Conservation (phyloP, 2,797 vertebrate genomes). For the Cyclura pinguis region DNA sequence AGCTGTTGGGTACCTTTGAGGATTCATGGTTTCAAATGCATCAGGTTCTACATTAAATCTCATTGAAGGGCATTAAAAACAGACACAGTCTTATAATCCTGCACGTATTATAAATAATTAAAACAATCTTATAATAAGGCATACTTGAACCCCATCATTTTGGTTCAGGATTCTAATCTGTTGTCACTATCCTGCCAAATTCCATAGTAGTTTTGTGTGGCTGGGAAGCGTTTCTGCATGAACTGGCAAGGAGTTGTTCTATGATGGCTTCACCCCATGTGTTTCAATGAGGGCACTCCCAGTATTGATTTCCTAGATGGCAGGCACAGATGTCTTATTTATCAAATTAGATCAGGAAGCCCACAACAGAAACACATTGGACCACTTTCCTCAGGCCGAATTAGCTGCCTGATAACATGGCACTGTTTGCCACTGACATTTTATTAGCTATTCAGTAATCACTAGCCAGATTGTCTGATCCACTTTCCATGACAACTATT, state of each 20-base stretch:
- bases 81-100: no score
- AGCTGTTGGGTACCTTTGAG: no score
- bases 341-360: background rate
- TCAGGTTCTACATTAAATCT: no score
- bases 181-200: background rate
- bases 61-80: no score
- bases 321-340: no score
- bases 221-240: background rate
- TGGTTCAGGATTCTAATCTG: no score
- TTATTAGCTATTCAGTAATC: background rate
- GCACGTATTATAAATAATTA: no score
- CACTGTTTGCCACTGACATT: background rate
- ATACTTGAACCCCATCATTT: no score
- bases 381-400: background rate
- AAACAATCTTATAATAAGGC: no score
- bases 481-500: background rate
- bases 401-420: background rate
- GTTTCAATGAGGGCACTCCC: background rate
- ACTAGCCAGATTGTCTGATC: background rate
- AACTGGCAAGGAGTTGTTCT: background rate
- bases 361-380: background rate
- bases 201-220: background rate
- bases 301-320: background rate
- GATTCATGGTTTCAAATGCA: no score
- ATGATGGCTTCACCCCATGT: background rate